These are phyloP conservation scores for Ophion costatus DNA, from an alignment of 2,888 invertebrate species.

Conservation along the genomic window DNA sequence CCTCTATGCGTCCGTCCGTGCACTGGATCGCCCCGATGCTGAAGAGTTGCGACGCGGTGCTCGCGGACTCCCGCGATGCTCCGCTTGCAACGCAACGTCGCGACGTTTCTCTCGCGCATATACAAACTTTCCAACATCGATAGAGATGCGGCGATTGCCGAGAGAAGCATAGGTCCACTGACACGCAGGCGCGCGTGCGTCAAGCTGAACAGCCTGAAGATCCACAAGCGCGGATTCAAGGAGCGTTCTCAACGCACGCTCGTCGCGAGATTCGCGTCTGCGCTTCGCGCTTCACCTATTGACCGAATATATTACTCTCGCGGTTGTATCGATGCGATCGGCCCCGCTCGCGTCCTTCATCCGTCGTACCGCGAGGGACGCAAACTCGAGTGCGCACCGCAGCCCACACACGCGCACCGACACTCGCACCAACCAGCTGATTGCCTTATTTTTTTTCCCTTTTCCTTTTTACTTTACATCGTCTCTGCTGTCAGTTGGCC, in stretches of 20 bases:
- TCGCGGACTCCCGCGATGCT: slow-evolving; percentile 19
- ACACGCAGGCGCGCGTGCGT: background rate
- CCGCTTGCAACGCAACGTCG: slow-evolving; percentile 23
- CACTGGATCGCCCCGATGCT: slow-evolving; percentile 70
- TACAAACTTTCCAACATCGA: slow-evolving; percentile 5
- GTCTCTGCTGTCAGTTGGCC: background rate
- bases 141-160: background rate
- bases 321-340: slow-evolving; percentile 60
- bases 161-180: background rate
- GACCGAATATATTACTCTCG: slow-evolving; percentile 78
- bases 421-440: background rate
- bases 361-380: background rate
- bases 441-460: background rate
- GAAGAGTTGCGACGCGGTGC: slow-evolving; percentile 32
- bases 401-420: slow-evolving; percentile 1
- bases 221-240: slow-evolving; percentile 62
- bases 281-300: slow-evolving; percentile 80
- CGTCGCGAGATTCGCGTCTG: slow-evolving; percentile 77
- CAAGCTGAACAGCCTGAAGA: background rate
- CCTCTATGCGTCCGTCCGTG: slow-evolving; percentile 66
- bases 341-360: slow-evolving; percentile 46
- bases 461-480: background rate
- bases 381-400: slow-evolving; percentile 4
- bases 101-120: slow-evolving; percentile 53
- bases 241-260: slow-evolving; percentile 68